Base-by-base conservation (phyloP, 1,140 invertebrate genomes). In the Bombus difficillimus region DNA sequence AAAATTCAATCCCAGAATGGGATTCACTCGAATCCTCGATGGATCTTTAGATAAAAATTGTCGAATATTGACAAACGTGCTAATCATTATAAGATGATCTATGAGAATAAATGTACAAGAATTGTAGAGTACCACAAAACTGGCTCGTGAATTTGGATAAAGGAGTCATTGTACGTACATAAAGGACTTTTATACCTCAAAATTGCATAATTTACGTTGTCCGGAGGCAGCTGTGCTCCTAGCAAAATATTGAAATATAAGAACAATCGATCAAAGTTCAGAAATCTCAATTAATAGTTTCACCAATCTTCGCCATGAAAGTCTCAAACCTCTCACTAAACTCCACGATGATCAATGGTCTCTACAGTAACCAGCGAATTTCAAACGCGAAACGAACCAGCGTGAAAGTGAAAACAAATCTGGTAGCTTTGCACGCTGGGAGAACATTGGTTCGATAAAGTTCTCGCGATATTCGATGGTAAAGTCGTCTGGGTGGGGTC, bases 381-480 rank as follows among this genome's bases (percentile, higher is more conserved):
- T 12, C 13, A 15, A 15, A 72, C 66, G 13, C 10, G 22, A n/a
- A 39, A 69, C 3, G 6, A 22, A 32, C 5, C 12, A 41, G 28
- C 6, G 41, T 15, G 32, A 81, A 85, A 68, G 47, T 71, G 74
- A 34, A 47, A 37, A 62, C 53, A 76, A 72, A 28, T 59, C 47
- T 25, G 59, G 28, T 62, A 34, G 39, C n/a, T 69, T 41, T 28
- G 32, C 22, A 66, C 59, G 18, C 59, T n/a, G 34, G 37, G 15
- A 37, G 57, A 78, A 37, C 66, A 22, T 37, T 15, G 43, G 22
- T 32, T 43, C 88, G 69, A 75, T 57, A 77, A 90, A 91, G 85
- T 91, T 87, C 62, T 34, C 74, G 78, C 79, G 79, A 84, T 91
- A 87, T 89, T 87, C 81, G 34, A n/a, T 12, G 28, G 25, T 47